These are phyloP conservation scores for Norana najaformis DNA, from an alignment of 2,888 invertebrate genomes.

Conservation along the genomic window DNA sequence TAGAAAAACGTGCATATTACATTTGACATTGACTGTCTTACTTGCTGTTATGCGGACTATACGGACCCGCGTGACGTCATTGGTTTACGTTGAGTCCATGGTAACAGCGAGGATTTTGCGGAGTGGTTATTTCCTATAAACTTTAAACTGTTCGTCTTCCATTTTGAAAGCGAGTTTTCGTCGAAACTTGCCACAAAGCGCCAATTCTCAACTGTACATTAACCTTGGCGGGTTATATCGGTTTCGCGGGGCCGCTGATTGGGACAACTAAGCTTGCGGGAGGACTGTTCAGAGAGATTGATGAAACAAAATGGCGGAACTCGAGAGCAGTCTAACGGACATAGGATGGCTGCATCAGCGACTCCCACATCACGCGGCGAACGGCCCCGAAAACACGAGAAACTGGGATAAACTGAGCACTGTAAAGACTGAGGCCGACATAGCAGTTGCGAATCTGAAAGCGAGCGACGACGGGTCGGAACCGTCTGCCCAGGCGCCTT, in stretches of 20 bases:
- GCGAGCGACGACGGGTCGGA: constrained; percentile 16
- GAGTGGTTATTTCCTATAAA: background rate
- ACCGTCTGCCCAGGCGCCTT: background rate
- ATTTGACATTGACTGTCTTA: too few species aligned
- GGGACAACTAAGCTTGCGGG: background rate
- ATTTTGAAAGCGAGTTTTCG: background rate
- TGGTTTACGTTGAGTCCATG: background rate
- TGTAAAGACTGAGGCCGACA: constrained; percentile 16
- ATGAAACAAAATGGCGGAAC: constrained; percentile 58
- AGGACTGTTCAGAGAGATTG: background rate
- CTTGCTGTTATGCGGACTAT: background rate
- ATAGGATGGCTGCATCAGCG: constrained; percentile 66
- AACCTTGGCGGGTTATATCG: background rate
- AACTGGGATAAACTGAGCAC: background rate
- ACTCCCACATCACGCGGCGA: background rate
- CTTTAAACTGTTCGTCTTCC: background rate
- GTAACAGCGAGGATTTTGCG: background rate
- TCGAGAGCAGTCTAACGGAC: constrained; percentile 65
- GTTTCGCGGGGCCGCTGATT: background rate
- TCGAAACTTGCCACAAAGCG: background rate
- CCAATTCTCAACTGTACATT: background rate
- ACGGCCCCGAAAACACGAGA: background rate
- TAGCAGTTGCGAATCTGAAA: constrained; percentile 21
- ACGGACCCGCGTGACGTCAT: constrained; percentile 18
- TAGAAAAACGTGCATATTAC: too few species aligned